These are phyloP conservation scores for Trachurus trachurus DNA, from an alignment of 2,797 vertebrate genomes.

Conservation along the genomic window DNA sequence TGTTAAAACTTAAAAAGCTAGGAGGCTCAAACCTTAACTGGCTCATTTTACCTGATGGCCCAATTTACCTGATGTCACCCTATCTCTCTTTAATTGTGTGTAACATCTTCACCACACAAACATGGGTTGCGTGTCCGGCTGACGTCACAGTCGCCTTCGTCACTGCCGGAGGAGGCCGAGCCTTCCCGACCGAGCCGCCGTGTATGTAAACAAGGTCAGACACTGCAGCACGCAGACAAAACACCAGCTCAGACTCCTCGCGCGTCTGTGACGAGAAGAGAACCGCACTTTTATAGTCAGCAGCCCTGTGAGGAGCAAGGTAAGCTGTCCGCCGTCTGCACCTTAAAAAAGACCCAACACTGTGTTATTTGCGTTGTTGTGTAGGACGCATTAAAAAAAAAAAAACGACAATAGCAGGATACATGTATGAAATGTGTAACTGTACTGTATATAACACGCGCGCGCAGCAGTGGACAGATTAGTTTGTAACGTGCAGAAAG, in stretches of 20 bases:
- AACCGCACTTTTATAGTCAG: background rate
- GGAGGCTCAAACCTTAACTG: too few species aligned
- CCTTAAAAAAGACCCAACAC: too few species aligned
- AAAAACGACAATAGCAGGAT: background rate
- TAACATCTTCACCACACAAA: constrained; percentile 47
- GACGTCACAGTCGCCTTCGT: constrained; percentile 31
- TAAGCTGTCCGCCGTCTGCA: constrained; percentile 35
- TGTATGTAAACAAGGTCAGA: constrained; percentile 86
- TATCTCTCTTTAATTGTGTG: background rate
- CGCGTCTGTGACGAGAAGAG: background rate
- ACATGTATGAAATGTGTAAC: background rate
- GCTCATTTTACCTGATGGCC: too few species aligned
- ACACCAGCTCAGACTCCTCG: background rate
- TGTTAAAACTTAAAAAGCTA: too few species aligned
- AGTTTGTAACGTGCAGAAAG: constrained; percentile 15
- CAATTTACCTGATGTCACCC: too few species aligned
- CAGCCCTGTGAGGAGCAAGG: constrained; percentile 36
- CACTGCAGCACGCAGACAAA: constrained; percentile 70
- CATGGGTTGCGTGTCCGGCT: constrained; percentile 50
- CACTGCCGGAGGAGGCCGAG: constrained; percentile 77
- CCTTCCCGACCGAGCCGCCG: constrained; percentile 40
- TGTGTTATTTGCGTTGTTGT: background rate
- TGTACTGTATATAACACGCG: background rate
- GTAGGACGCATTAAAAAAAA: constrained; percentile 32
- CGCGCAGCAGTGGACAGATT: background rate